Evolutionary conservation across 2,888 invertebrate species (phyloP).

Genomic region (Scrobipalpa atriplicella): DNA sequence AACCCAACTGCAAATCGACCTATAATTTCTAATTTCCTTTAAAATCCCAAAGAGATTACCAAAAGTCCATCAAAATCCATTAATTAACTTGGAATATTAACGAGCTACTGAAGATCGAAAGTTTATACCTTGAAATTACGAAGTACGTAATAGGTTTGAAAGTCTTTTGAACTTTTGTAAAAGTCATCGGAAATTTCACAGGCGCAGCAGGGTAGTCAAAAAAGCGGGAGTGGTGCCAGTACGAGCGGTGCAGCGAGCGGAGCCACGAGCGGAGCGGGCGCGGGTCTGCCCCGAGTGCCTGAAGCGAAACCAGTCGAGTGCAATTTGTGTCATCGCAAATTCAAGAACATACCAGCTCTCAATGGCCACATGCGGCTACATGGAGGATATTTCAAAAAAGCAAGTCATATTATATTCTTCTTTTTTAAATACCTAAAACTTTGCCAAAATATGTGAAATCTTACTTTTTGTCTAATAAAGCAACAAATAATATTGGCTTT

Average conservation of each 20-base stretch:
- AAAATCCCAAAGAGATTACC: conserved; percentile 61
- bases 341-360: conserved; percentile 98
- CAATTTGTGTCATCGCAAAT: conserved; percentile 96
- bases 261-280: conserved; percentile 48
- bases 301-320: conserved; percentile 96
- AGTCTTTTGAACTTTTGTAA: conserved; percentile 74
- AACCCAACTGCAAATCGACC: conserved; percentile 49
- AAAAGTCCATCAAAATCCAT: conserved; percentile 73
- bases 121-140: conserved; percentile 73
- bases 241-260: conserved; percentile 54
- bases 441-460: no score
- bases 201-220: conserved; percentile 71
- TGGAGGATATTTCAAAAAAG: conserved; percentile 98
- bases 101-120: conserved; percentile 70
- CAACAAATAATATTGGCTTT: not conserved
- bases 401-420: conserved; percentile 49
- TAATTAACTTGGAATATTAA: conserved; percentile 78
- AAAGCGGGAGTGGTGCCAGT: conserved; percentile 55
- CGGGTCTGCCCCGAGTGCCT: conserved; percentile 65
- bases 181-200: conserved; percentile 66
- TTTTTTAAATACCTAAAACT: not conserved
- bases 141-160: conserved; percentile 73
- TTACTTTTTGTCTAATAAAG: not conserved
- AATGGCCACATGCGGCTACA: conserved; percentile 99
- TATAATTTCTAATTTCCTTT: conserved; percentile 65